These are phyloP conservation scores for Trisateles emortualis DNA, from an alignment of 2,888 invertebrate species.

Conservation along the genomic window DNA sequence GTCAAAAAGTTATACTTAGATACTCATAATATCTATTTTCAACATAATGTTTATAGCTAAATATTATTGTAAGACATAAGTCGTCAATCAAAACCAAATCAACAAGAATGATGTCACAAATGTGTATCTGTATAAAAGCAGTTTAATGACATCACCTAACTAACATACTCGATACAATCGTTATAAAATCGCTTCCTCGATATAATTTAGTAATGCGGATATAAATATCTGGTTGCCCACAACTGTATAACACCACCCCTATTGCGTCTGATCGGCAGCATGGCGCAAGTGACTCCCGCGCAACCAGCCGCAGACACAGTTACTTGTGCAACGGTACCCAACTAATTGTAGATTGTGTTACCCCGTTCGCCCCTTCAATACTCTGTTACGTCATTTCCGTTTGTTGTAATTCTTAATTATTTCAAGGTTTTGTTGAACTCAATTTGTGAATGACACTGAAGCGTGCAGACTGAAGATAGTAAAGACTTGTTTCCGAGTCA, in stretches of 20 bases:
- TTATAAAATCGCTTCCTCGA: neutral
- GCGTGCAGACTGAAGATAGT: no score
- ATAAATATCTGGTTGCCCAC: slow-evolving; percentile 16
- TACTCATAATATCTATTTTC: no score
- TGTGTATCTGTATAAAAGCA: neutral
- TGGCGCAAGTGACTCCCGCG: slow-evolving; percentile 39
- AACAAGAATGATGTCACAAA: neutral
- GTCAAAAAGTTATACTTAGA: no score
- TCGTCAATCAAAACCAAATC: neutral
- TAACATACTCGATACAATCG: neutral
- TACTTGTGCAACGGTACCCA: slow-evolving; percentile 44
- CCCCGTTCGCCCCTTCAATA: slow-evolving; percentile 21
- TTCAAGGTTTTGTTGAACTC: slow-evolving; percentile 19
- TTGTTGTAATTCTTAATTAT: slow-evolving; percentile 13
- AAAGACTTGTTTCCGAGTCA: no score
- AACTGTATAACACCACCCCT: slow-evolving; percentile 30
- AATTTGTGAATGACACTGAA: neutral
- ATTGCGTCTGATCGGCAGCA: slow-evolving; percentile 30
- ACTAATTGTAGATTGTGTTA: slow-evolving; percentile 19
- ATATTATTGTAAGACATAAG: no score
- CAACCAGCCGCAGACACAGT: slow-evolving; percentile 24
- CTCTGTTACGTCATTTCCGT: slow-evolving; percentile 29
- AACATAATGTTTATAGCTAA: no score
- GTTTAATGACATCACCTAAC: slow-evolving; percentile 2
- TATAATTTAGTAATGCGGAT: neutral